Percentiles rank a stretch among this genome's conserved stretches.
Conservation (phyloP, 2,888 invertebrate genomes). For the Drosophila meridiana region DNA sequence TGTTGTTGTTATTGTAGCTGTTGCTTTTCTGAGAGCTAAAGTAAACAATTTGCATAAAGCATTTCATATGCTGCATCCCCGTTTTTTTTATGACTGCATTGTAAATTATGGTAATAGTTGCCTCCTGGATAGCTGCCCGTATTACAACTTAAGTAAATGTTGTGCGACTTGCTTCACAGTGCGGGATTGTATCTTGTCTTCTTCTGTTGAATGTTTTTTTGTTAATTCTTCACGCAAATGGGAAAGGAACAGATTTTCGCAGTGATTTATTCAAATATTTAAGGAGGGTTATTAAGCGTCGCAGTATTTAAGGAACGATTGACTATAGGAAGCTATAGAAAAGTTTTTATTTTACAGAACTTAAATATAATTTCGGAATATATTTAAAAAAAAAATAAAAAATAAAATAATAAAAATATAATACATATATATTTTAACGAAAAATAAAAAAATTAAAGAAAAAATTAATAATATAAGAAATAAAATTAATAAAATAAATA, state of each 20-base stretch:
- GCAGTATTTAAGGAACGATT: not conserved
- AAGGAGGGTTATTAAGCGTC: not conserved
- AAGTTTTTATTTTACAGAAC: too few relatives aligned
- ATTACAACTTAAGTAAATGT: slow-evolving; percentile 47
- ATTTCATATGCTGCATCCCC: slow-evolving; percentile 62
- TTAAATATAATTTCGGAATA: too few relatives aligned
- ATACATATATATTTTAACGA: too few relatives aligned
- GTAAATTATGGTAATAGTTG: slow-evolving; percentile 53
- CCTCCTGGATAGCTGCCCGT: slow-evolving; percentile 31
- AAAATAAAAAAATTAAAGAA: too few relatives aligned
- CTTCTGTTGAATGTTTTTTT: not conserved
- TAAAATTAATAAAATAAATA: too few relatives aligned
- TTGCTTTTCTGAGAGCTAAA: slow-evolving; percentile 27
- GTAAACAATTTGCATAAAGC: slow-evolving; percentile 75
- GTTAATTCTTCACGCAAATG: not conserved
- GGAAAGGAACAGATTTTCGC: not conserved
- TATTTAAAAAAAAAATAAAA: too few relatives aligned
- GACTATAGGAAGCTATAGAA: not conserved
- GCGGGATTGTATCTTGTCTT: not conserved
- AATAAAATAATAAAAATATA: too few relatives aligned
- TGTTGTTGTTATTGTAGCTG: slow-evolving; percentile 15
- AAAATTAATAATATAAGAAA: too few relatives aligned
- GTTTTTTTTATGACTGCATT: slow-evolving; percentile 50
- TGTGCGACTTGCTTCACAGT: slow-evolving; percentile 18
- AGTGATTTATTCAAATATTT: not conserved